Evolutionary conservation across 2,113 vertebrate genomes (phyloP), one percentile per base, ranked within the genome.

Genomic region (Protomyctophum bolini): DNA sequence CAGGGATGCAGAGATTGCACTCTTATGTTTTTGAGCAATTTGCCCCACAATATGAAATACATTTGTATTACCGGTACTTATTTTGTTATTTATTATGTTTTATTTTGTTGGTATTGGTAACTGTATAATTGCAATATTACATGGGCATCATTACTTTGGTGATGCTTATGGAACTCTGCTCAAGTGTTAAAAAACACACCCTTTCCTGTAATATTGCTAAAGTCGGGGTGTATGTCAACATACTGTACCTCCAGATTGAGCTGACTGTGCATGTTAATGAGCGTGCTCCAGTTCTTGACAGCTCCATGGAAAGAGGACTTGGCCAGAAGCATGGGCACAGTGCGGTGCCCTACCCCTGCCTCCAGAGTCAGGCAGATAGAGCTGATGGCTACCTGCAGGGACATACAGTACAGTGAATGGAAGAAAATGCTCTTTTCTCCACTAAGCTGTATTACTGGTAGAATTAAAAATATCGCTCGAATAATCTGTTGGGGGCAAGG

Each of bases 261-360:
- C 6, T 77, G 88, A 65, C 96, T 95, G 57, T 91, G 92, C 0
- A 99, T 87, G 83, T 97, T 96, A 79, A 98, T 97, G 21, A 99
- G 92, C 0, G 95, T 96, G 80, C 91, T 96, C 96, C 97, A 98
- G 89, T 99, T 95, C 87, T 89, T 95, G 9, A 96, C 95, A 77
- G 96, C 90, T 65, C 97, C 97, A 9, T 90, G 79, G 87, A 98
- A 96, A 29, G 92, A 92, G 5, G 97, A 96, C 75, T 99, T 99
- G 70, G 96, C 96, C 86, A 98, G 92, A 71, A 99, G 95, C 96
- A 99, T 97, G n/a, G 98, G 98, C 58, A 98, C 88, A 2, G 97
- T 99, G 85, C 93, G 94, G 67, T 99, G 97, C 33, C 98, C 98
- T 80, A 99, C 90, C 2, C 98, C 98, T 70, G 97, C 98, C 90